Conservation (phyloP, 1,140 invertebrate species). For the Pachypeltis micranthus region DNA sequence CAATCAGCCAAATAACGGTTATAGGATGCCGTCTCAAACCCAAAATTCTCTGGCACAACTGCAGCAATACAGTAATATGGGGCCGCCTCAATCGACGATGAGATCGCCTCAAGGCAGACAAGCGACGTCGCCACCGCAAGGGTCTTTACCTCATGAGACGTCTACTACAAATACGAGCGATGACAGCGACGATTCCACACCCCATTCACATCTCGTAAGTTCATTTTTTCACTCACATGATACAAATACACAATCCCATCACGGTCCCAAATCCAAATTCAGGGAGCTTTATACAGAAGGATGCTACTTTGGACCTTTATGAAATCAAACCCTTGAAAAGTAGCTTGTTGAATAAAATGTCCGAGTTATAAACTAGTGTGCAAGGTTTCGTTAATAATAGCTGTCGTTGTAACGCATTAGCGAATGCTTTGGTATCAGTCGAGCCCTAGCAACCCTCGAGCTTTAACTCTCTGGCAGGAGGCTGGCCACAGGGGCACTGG, state of each 20-base stretch:
- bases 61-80: slow-evolving; percentile 25
- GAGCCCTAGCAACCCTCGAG: no score
- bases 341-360: no score
- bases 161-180: slow-evolving; percentile 64
- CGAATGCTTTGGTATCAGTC: no score
- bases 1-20: slow-evolving; percentile 15
- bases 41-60: slow-evolving; percentile 19
- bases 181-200: slow-evolving; percentile 77
- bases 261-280: not conserved
- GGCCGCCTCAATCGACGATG: slow-evolving; percentile 24
- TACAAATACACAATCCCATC: not conserved
- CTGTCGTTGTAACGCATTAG: no score
- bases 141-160: slow-evolving; percentile 43
- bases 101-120: slow-evolving; percentile 41
- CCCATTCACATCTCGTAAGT: slow-evolving; percentile 54
- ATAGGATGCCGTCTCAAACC: slow-evolving; percentile 6
- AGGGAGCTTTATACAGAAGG: no score
- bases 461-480: no score
- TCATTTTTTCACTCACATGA: not conserved
- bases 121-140: slow-evolving; percentile 35
- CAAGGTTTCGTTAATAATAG: no score
- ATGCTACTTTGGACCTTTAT: no score
- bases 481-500: no score
- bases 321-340: no score
- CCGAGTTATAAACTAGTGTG: no score